A percentile compares a stretch with the other conserved stretches of the same genome.
phyloP scores from a whole-genome alignment of 2,888 invertebrate genomes.

The Ophion slaviceki region DNA sequence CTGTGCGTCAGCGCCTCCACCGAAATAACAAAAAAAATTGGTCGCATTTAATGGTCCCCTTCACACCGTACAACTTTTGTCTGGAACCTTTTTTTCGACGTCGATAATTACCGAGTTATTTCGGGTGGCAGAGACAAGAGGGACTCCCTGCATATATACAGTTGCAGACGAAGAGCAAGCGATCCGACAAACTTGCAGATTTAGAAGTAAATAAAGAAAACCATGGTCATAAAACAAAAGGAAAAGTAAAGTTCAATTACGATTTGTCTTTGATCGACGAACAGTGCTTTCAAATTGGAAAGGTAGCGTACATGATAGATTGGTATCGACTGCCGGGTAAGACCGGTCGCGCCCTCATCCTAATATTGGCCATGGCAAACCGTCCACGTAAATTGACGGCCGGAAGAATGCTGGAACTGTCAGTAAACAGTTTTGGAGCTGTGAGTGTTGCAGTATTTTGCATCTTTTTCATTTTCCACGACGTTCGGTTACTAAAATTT shows the following conservation, averaged over 20 bases:
- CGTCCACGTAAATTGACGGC: conserved; percentile 62
- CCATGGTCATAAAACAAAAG: not conserved
- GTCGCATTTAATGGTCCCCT: too few species aligned
- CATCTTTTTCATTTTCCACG: not conserved
- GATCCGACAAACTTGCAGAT: not conserved
- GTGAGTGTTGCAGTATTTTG: conserved; percentile 33
- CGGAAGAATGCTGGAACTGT: conserved; percentile 63
- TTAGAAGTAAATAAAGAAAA: not conserved
- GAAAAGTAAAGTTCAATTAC: too few species aligned
- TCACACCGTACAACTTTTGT: too few species aligned
- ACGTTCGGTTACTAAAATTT: not conserved
- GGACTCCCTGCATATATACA: too few species aligned
- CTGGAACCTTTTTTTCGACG: too few species aligned
- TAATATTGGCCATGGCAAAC: conserved; percentile 61
- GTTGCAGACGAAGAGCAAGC: too few species aligned
- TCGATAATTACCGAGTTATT: too few species aligned
- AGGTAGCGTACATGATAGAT: conserved; percentile 55
- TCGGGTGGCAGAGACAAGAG: too few species aligned
- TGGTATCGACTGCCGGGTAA: conserved; percentile 64
- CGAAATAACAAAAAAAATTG: too few species aligned
- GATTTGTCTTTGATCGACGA: not conserved
- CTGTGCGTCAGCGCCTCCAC: too few species aligned
- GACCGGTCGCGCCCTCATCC: conserved; percentile 46
- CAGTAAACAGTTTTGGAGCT: conserved; percentile 58
- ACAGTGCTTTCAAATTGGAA: conserved; percentile 56